Conservation (phyloP, 2,888 invertebrate species). For the Agapostemon virescens region DNA sequence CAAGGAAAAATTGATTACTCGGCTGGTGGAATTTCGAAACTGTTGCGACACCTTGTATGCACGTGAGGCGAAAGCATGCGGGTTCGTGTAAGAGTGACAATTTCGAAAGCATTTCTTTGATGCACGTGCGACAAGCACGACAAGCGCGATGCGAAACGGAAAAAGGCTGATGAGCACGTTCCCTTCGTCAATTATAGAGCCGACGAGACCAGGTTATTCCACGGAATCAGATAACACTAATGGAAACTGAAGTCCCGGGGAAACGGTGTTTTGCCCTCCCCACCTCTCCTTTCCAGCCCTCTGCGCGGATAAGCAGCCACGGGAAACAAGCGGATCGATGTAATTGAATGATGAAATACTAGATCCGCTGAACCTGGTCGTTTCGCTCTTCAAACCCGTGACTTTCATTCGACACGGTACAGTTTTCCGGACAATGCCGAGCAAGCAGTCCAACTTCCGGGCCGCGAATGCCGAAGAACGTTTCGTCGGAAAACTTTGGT, state of each 20-base stretch:
- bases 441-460: no score
- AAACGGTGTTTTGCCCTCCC: background rate
- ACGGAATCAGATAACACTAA: slow-evolving; percentile 38
- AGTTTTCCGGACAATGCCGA: no score
- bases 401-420: background rate
- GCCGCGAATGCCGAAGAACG: no score
- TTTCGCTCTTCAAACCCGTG: background rate
- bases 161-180: slow-evolving; percentile 10
- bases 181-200: slow-evolving; percentile 15
- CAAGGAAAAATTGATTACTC: slow-evolving; percentile 20
- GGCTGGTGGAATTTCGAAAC: slow-evolving; percentile 8
- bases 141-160: slow-evolving; percentile 8
- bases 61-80: slow-evolving; percentile 21
- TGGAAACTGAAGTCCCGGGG: slow-evolving; percentile 18
- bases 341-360: slow-evolving; percentile 9
- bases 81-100: slow-evolving; percentile 14
- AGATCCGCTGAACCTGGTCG: background rate
- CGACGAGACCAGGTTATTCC: slow-evolving; percentile 4
- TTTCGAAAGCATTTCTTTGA: slow-evolving; percentile 38
- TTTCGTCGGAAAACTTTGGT: no score
- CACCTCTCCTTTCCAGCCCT: background rate
- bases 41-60: background rate
- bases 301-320: background rate
- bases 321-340: slow-evolving; percentile 5
- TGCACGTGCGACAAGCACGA: slow-evolving; percentile 5